Percentiles rank a stretch among this genome's conserved stretches.
These are phyloP conservation scores for Scomber japonicus DNA, from an alignment of 2,113 vertebrate species.

Conservation along the genomic window DNA sequence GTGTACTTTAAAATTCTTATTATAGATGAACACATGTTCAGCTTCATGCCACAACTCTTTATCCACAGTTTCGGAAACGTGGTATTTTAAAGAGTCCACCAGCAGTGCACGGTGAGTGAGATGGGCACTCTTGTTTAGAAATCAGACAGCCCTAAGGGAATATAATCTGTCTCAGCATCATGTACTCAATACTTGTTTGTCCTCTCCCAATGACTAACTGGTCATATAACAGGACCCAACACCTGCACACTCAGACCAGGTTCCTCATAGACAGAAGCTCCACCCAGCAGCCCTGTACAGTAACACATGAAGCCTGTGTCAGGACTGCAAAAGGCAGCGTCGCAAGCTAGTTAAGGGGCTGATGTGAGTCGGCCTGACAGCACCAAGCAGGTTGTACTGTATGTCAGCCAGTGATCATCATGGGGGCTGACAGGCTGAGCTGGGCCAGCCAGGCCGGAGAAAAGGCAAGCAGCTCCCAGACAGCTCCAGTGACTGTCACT, in stretches of 20 bases:
- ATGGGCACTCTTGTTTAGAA: conserved; percentile 8
- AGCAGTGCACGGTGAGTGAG: conserved; percentile 22
- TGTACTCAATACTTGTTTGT: conserved; percentile 15
- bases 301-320: conserved; percentile 57
- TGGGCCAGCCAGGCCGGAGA: conserved; percentile 67
- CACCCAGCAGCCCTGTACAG: conserved; percentile 46
- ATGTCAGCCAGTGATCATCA: conserved; percentile 80
- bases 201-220: conserved; percentile 38
- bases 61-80: background rate
- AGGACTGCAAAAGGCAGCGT: conserved; percentile 65
- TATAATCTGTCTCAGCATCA: conserved; percentile 33
- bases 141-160: conserved; percentile 17
- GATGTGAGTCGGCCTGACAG: conserved; percentile 80
- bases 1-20: background rate
- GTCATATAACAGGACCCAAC: conserved; percentile 37
- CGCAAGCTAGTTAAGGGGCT: conserved; percentile 72
- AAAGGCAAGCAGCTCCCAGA: conserved; percentile 71
- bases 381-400: conserved; percentile 79
- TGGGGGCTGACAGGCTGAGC: conserved; percentile 76
- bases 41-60: background rate
- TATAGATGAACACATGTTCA: conserved; percentile 8
- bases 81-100: background rate
- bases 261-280: conserved; percentile 22
- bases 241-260: conserved; percentile 41
- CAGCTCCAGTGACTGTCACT: conserved; percentile 63